Base-by-base conservation (phyloP, 2,113 vertebrate genomes). In the Sander lucioperca region DNA sequence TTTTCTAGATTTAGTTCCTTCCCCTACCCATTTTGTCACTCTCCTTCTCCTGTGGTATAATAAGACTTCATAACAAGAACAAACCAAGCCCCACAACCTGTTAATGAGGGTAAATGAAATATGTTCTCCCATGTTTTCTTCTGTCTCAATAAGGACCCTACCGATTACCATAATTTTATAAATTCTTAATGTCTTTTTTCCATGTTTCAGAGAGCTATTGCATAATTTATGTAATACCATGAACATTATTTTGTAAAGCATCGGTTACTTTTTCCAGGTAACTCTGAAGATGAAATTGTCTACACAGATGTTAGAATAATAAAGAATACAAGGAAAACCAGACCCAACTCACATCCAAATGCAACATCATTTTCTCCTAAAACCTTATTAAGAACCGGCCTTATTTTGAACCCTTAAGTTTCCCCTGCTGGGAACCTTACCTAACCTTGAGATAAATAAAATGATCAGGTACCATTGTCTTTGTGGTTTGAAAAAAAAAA, bases 241-340 rank as follows among this genome's bases (percentile, higher is more conserved):
- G 10, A n/a, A n/a, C n/a, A n/a, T 56, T 11, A 13, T 11, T 13
- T n/a, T 56, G n/a, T 23, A 27, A 59, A 10, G 27, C 18, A 27
- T 15, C n/a, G n/a, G n/a, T n/a, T 27, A 27, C n/a, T 30, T 64
- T 33, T 78, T 83, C 43, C 70, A 89, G 87, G 21, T 57, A 18
- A 48, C 15, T 79, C 15, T 79, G 70, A 56, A 23, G 74, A 76
- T 30, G 56, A 48, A 27, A 11, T 86, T 15, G 16, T 86, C 19
- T 86, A 89, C 66, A 57, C 84, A 39, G 65, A 33, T 27, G 75
- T 85, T 14, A 33, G 27, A 79, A 61, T 62, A 66, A 65, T 15
- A 1, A 11, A 27, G 10, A 66, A 65, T 1, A 13, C 19, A 56
- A 36, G 8, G 2, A 3, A 39, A 15, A 16, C 23, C 6, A 19